Evolutionary conservation across 2,797 vertebrate species (phyloP).

Genomic region (Eutrigla gurnardus): DNA sequence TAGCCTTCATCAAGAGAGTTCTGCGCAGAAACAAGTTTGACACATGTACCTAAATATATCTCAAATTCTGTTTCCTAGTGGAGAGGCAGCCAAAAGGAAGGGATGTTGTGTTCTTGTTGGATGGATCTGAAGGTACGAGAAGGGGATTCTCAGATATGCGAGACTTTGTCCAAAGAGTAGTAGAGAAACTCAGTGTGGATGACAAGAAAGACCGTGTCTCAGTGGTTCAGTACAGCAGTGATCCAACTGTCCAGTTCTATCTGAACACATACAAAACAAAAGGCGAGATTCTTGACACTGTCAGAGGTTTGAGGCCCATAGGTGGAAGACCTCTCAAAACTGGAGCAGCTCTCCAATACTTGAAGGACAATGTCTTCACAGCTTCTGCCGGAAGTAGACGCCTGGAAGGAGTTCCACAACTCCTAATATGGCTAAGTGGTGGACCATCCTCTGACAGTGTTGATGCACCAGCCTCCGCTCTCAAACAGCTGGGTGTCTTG

Average conservation of each 20-base stretch:
- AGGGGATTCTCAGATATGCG: conserved; percentile 50
- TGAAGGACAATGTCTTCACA: too few relatives aligned
- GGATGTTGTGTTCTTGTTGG: conserved; percentile 62
- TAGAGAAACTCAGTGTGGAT: conserved; percentile 62
- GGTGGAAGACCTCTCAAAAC: too few relatives aligned
- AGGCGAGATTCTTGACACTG: not conserved
- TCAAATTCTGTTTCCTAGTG: conserved; percentile 29
- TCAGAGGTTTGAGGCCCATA: conserved; percentile 22
- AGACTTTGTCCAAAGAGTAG: conserved; percentile 62
- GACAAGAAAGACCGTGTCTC: conserved; percentile 66
- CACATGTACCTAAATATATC: not conserved
- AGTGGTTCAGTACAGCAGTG: conserved; percentile 59
- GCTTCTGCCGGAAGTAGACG: too few relatives aligned
- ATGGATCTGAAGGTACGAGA: conserved; percentile 57
- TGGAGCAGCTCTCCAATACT: too few relatives aligned
- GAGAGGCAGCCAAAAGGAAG: conserved; percentile 21
- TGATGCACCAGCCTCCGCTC: too few relatives aligned
- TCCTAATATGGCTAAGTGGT: too few relatives aligned
- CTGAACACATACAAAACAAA: not conserved
- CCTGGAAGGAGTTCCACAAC: too few relatives aligned
- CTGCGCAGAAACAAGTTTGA: not conserved
- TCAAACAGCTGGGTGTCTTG: too few relatives aligned
- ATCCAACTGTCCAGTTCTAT: conserved; percentile 23
- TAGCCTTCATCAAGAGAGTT: too few relatives aligned
- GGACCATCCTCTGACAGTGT: too few relatives aligned